Percentiles rank a stretch among this genome's conserved stretches.
These are phyloP conservation scores for Crossocerus cetratus DNA, from an alignment of 2,888 invertebrate species.

Conservation along the genomic window DNA sequence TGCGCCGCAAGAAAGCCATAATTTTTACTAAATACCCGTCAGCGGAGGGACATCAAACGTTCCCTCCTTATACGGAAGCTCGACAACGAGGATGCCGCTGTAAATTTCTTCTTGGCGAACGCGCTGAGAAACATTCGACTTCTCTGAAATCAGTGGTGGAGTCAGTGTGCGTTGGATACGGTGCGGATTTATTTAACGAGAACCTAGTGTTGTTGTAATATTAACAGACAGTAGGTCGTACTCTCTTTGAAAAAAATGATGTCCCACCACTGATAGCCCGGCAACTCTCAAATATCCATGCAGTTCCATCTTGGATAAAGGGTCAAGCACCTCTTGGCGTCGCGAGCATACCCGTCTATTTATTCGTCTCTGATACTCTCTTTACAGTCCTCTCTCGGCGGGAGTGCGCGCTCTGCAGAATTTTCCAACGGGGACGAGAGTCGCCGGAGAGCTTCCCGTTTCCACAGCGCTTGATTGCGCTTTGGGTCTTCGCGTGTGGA, in stretches of 20 bases:
- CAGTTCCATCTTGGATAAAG: background rate
- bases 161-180: too few species aligned
- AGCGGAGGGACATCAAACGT: slow-evolving; percentile 61
- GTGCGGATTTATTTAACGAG: too few species aligned
- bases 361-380: background rate
- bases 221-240: too few species aligned
- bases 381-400: background rate
- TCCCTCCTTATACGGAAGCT: slow-evolving; percentile 46
- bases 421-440: too few species aligned
- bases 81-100: slow-evolving; percentile 23
- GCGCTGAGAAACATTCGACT: too few species aligned
- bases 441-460: slow-evolving; percentile 21
- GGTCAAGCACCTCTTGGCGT: background rate
- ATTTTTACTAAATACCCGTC: slow-evolving; percentile 68
- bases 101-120: slow-evolving; percentile 27
- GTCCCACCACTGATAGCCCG: background rate
- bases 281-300: background rate
- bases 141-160: too few species aligned
- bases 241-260: background rate
- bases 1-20: slow-evolving; percentile 61
- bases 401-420: background rate
- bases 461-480: slow-evolving; percentile 20
- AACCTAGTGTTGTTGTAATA: too few species aligned
- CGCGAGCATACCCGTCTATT: background rate
- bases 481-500: slow-evolving; percentile 13